Percentiles rank a stretch among this genome's conserved stretches.
Evolutionary conservation across 2,797 vertebrate species (phyloP).

Genomic region (Lagorchestes hirsutus): DNA sequence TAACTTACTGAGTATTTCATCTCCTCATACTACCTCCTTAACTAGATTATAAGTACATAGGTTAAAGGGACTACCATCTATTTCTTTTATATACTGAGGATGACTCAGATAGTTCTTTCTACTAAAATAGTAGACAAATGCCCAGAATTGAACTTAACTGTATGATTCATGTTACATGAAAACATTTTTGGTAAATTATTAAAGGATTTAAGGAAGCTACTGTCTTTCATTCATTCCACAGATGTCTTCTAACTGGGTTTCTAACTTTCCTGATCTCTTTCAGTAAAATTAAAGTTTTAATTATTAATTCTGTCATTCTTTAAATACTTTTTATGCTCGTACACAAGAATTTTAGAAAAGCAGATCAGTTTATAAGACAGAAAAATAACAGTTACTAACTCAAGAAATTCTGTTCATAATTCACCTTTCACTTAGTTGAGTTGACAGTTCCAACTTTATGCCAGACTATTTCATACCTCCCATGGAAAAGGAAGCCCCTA

Average conservation of each 20-base stretch:
- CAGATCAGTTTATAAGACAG: conserved; percentile 21
- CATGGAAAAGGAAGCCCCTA: neutral
- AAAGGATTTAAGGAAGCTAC: conserved; percentile 52
- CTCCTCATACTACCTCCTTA: conserved; percentile 73
- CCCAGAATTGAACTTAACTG: neutral
- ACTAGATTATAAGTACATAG: conserved; percentile 75
- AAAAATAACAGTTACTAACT: neutral
- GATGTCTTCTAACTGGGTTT: neutral
- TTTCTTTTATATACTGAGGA: neutral
- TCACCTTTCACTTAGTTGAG: conserved; percentile 27
- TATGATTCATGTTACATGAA: conserved; percentile 61
- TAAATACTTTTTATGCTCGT: conserved; percentile 30
- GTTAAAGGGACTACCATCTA: conserved; percentile 44
- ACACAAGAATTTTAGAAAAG: conserved; percentile 65
- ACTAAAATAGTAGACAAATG: conserved; percentile 32
- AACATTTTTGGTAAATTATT: conserved; percentile 72
- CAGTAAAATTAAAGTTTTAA: conserved; percentile 36
- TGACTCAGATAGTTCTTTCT: neutral
- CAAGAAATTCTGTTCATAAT: conserved; percentile 19
- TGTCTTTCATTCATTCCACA: neutral
- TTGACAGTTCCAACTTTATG: neutral
- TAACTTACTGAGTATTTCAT: conserved; percentile 48
- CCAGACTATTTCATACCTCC: neutral
- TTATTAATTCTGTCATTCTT: conserved; percentile 56
- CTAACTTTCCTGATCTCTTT: conserved; percentile 18